phyloP scores from a whole-genome alignment of 2,113 vertebrate species.

The Halcyon senegalensis region DNA sequence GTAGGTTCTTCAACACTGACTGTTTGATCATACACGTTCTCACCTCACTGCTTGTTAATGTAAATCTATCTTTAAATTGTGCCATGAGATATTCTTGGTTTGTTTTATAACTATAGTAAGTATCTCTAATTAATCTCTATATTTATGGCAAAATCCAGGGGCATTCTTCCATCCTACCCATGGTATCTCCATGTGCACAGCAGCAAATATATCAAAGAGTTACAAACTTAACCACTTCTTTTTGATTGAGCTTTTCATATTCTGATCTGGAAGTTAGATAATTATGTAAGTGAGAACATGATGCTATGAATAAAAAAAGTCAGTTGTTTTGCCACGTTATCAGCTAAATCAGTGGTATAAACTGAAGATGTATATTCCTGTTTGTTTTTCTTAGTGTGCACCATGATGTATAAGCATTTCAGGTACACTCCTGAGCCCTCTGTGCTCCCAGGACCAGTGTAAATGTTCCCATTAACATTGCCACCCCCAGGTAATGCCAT shows the following conservation, averaged over 20 bases:
- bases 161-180: background rate
- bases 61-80: background rate
- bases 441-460: background rate
- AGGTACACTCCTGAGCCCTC: background rate
- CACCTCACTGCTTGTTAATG: background rate
- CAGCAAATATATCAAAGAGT: background rate
- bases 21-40: background rate
- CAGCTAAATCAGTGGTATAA: background rate
- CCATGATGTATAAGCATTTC: background rate
- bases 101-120: background rate
- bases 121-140: constrained; percentile 10
- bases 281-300: background rate
- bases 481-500: rapidly evolving
- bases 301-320: background rate
- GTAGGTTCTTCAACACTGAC: background rate
- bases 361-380: constrained; percentile 6
- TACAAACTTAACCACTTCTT: background rate
- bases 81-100: background rate
- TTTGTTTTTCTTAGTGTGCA: background rate
- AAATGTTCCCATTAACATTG: background rate
- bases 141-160: constrained; percentile 1
- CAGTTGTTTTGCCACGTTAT: background rate
- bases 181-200: background rate
- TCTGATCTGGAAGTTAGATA: constrained; percentile 2
- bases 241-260: constrained; percentile 13